Base-by-base conservation (phyloP, 2,113 vertebrate species). In the Tychaedon coryphoeus region DNA sequence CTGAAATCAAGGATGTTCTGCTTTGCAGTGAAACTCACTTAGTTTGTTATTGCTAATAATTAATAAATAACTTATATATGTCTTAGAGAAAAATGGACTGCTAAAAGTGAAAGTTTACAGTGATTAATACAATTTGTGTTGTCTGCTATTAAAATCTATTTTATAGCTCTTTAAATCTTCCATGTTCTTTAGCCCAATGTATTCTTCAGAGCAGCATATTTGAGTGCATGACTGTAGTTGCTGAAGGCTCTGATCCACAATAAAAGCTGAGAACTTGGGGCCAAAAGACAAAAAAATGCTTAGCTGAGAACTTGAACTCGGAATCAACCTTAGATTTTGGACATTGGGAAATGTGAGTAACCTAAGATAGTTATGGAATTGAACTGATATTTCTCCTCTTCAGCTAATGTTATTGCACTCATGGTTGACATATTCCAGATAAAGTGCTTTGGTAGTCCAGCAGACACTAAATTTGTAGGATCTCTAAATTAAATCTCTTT, bases 181-280 rank as follows among this genome's bases (percentile, higher is more conserved):
- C 11, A 29, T 0, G 0, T 9, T 56, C 36, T 87, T 67, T 56
- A 64, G 24, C 33, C 31, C 0, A 0, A 18, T 60, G 15, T 48
- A 20, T 56, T 90, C 31, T 81, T 20, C 33, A 75, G 9, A 34
- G 7, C 9, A 77, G 24, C 25, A 22, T n/a, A 24, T 67, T 43
- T 60, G 7, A 8, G 10, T 19, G 5, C 10, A 36, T 23, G 24
- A 9, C 16, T 67, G 6, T 47, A 74, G 24, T 58, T 66, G 33
- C 20, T 84, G 23, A 78, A 77, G 26, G 12, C 5, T 84, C 19
- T 1, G 4, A 66, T 58, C 7, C 14, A 5, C 34, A 23, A 50
- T 70, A 51, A 64, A 72, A 81, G 2, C 15, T 58, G 38, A 74
- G 19, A 71, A 67, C 60, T 33, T 47, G 17, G 36, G 74, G 42